These are phyloP conservation scores for Oreonectes daqikongensis DNA, from an alignment of 2,797 vertebrate genomes.

Conservation along the genomic window DNA sequence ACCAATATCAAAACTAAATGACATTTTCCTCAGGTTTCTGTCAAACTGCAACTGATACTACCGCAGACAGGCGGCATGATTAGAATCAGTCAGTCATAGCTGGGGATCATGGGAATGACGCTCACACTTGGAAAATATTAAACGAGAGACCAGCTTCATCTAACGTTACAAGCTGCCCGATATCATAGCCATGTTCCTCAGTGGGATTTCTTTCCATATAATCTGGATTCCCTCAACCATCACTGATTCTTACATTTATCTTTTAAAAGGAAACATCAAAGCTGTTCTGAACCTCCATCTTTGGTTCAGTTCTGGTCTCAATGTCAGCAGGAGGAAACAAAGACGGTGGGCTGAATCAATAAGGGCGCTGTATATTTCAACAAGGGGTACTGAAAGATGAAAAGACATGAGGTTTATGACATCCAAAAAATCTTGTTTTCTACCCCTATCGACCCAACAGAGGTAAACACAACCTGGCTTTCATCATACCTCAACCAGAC, in stretches of 20 bases:
- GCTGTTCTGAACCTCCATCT: conserved; percentile 12
- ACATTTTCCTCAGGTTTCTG: background rate
- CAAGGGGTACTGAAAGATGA: conserved; percentile 15
- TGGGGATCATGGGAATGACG: background rate
- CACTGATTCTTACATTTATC: conserved; percentile 7
- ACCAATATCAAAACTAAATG: background rate
- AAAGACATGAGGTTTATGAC: conserved; percentile 10
- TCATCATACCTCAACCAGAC: background rate
- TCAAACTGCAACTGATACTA: background rate
- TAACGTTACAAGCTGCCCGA: conserved; percentile 3
- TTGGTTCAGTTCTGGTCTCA: conserved; percentile 2
- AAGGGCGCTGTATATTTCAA: background rate
- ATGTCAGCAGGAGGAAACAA: conserved; percentile 4
- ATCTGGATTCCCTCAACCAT: background rate
- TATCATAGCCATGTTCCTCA: conserved; percentile 7
- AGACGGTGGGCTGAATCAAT: conserved; percentile 11
- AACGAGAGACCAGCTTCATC: background rate
- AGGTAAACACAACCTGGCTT: background rate
- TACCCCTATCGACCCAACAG: background rate
- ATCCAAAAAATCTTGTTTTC: background rate
- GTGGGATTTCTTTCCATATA: background rate
- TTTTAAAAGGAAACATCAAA: conserved; percentile 8
- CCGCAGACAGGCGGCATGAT: background rate
- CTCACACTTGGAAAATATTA: conserved; percentile 3
- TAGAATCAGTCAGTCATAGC: background rate